Evolutionary conservation across 2,113 vertebrate species (phyloP).

Genomic region (Brienomyrus brachyistius): DNA sequence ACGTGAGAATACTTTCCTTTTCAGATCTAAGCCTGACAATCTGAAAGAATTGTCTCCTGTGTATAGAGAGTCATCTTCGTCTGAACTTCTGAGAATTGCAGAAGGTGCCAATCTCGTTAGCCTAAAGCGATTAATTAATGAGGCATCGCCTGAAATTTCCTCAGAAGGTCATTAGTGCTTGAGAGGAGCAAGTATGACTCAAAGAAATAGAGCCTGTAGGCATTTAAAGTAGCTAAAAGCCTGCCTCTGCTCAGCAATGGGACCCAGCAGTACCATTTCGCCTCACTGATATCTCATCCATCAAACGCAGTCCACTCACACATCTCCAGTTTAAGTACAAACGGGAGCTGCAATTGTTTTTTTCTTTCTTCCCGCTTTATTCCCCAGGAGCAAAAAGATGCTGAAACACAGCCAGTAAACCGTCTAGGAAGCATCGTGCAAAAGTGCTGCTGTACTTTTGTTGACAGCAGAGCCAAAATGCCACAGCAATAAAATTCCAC

Average conservation of each 20-base stretch:
- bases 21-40: slow-evolving; percentile 16
- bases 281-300: not conserved
- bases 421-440: not conserved
- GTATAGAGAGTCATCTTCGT: slow-evolving; percentile 29
- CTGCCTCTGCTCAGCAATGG: not conserved
- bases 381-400: not conserved
- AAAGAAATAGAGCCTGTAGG: slow-evolving; percentile 16
- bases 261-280: not conserved
- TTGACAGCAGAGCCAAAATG: not conserved
- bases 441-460: not conserved
- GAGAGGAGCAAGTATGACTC: not conserved
- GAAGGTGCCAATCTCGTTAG: slow-evolving; percentile 35
- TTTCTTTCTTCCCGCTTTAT: not conserved
- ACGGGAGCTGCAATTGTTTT: slow-evolving; percentile 13
- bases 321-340: slow-evolving; percentile 7
- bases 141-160: slow-evolving; percentile 33
- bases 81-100: slow-evolving; percentile 31
- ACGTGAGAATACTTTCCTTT: slow-evolving; percentile 9
- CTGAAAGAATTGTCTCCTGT: slow-evolving; percentile 30
- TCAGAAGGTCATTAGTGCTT: slow-evolving; percentile 32
- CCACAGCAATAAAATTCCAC: not conserved
- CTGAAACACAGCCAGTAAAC: not conserved
- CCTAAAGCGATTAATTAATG: slow-evolving; percentile 41
- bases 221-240: not conserved
- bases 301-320: slow-evolving; percentile 13